Base-by-base conservation (phyloP, 2,113 vertebrate genomes). In the Grallaria varia region DNA sequence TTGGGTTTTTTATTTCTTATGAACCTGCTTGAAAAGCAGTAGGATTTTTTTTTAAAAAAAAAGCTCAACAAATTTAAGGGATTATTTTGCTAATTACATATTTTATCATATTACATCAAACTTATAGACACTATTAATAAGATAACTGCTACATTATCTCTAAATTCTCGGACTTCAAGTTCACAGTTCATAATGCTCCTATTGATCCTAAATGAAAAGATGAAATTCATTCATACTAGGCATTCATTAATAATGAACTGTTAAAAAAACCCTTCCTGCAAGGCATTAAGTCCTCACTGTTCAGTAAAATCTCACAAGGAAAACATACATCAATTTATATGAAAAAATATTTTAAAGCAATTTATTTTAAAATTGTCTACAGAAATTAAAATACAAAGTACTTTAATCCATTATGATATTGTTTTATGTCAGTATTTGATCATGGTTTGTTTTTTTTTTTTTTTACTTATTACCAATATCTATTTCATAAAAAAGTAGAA, bases 1-100 rank as follows among this genome's bases (percentile, higher is more conserved):
- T 90, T 91, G 31, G 90, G 81, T 39, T 84, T 97, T 97, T 97
- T 97, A 91, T 97, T 97, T 97, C 44, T 90, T 50, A 83, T 69
- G 24, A 92, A 91, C 28, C 37, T 66, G 18, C 11, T 91, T 87
- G 84, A 93, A 97, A 97, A 93, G 50, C 28, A 72, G 10, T 47
- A 69, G 81, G 77, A 90, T 86, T 96, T 87, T 95, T 89, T 95
- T 84, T 95, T 84, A n/a, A 78, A 69, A n/a, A 78, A 69, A 94
- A 86, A 87, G 40, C 40, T 55, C 64, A 37, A 67, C 82, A 84
- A 90, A 27, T n/a, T 4, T 42, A 68, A 84, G 52, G 6, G 9
- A 78, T 21, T 8, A 11, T 27, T 55, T 52, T 89, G 31, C 8
- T 93, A 96, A 95, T 55, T 62, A 35, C 3, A 14, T 77, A 28